A percentile compares a stretch with the other conserved stretches of the same genome.
These are phyloP conservation scores for Apotomis turbidana DNA, from an alignment of 2,888 invertebrate species.

Conservation along the genomic window DNA sequence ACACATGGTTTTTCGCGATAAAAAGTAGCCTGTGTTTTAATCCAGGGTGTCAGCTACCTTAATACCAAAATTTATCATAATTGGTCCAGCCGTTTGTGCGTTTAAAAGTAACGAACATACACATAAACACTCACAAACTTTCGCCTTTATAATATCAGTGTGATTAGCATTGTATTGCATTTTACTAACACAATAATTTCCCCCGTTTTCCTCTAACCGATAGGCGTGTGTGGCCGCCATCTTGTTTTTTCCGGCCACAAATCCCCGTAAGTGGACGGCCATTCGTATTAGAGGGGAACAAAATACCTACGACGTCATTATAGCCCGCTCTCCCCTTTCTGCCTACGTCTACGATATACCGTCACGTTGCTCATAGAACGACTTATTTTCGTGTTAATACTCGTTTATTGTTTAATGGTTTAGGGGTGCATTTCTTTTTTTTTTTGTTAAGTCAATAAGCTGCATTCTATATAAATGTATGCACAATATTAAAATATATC, in stretches of 20 bases:
- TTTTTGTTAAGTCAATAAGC: too few species aligned
- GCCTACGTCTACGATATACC: not conserved
- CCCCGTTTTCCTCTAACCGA: conserved; percentile 11
- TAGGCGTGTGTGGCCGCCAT: conserved; percentile 34
- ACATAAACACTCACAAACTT: not conserved
- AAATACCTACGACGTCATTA: conserved; percentile 28
- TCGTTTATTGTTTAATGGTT: too few species aligned
- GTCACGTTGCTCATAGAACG: not conserved
- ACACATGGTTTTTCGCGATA: too few species aligned
- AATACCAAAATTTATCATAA: too few species aligned
- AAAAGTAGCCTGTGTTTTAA: too few species aligned
- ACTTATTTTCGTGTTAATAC: not conserved
- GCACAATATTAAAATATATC: too few species aligned
- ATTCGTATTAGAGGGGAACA: conserved; percentile 39
- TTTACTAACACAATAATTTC: not conserved
- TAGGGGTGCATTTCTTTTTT: too few species aligned
- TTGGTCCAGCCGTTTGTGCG: too few species aligned
- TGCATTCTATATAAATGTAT: too few species aligned
- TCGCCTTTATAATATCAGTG: not conserved
- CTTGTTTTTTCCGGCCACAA: conserved; percentile 40
- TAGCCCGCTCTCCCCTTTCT: conserved; percentile 16
- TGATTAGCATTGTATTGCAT: not conserved
- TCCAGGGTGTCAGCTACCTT: too few species aligned
- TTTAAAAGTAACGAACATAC: too few species aligned
- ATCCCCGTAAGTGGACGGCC: conserved; percentile 35